A percentile compares a stretch with the other conserved stretches of the same genome.
These are phyloP conservation scores for Scaptomyza hsui DNA, from an alignment of 1,140 invertebrate species.

Conservation along the genomic window DNA sequence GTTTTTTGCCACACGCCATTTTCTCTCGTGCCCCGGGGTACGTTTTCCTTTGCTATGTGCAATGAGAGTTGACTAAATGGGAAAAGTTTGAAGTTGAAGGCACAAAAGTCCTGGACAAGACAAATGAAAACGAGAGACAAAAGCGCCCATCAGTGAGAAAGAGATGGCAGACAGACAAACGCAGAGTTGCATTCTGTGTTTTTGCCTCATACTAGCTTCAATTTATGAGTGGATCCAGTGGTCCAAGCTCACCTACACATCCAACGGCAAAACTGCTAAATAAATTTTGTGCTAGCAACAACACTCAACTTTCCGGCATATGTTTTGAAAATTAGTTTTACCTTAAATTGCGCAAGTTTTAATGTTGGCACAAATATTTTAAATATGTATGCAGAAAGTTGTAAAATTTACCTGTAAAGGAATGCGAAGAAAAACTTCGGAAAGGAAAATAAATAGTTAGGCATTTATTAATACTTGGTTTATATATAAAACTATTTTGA, in stretches of 20 bases:
- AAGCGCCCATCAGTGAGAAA: constrained; percentile 19
- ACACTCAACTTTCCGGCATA: constrained; percentile 18
- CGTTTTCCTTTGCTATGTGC: constrained; percentile 22
- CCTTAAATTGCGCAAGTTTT: constrained; percentile 7
- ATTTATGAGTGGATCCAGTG: constrained; percentile 37
- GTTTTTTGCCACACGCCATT: constrained; percentile 71
- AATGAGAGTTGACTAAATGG: constrained; percentile 69
- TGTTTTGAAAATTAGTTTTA: constrained; percentile 5
- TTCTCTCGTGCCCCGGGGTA: constrained; percentile 24
- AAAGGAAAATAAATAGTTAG: constrained; percentile 3
- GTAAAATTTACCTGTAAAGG: not conserved
- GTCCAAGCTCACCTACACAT: constrained; percentile 1
- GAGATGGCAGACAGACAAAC: constrained; percentile 26
- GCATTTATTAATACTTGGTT: not conserved
- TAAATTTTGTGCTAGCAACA: constrained; percentile 8
- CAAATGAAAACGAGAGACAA: constrained; percentile 62
- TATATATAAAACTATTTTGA: not conserved
- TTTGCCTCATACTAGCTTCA: constrained; percentile 14
- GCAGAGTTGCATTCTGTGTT: constrained; percentile 30
- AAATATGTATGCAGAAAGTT: not conserved
- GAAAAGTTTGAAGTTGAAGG: constrained; percentile 78
- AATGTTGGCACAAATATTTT: not conserved
- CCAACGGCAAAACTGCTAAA: not conserved
- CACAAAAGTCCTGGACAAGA: constrained; percentile 71
- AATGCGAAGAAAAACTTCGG: not conserved